Evolutionary conservation across 2,113 vertebrate species (phyloP), one percentile per base, ranked within the genome.

Genomic region (Suncus etruscus): DNA sequence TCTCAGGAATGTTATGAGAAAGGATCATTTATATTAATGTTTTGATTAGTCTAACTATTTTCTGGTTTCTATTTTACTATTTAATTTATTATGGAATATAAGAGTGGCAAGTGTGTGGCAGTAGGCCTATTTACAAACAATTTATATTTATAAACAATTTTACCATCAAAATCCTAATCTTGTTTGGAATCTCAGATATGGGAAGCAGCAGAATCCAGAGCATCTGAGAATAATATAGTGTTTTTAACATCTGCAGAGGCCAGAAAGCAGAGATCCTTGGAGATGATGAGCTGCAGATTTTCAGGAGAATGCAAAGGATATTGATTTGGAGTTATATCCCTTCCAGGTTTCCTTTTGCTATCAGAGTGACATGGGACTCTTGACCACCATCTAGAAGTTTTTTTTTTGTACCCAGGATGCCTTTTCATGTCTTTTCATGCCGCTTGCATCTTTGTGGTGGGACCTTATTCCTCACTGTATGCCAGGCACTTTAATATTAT

Each of bases 61-160:
- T 39, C 75, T 78, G 22, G 7, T 66, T 73, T 69, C 18, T 74
- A 0, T 73, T 74, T 78, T 89, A 61, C 39, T 69, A 15, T 54
- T 78, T 14, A 70, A 45, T n/a, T 65, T 25, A 27, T 47, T 89
- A 39, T 29, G 69, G 91, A 84, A 50, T 22, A 10, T 2, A 32
- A 76, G 27, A 89, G 80, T 61, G 47, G 4, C 32, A 12, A 74
- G 50, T 78, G 15, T 69, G 7, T 80, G 8, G 29, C 27, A 24
- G 66, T 83, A 51, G 22, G 10, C 70, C 86, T 65, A 79, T 85
- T 78, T 77, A 78, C 47, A 79, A n/a, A n/a, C n/a, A n/a, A n/a
- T n/a, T n/a, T n/a, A n/a, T n/a, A n/a, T n/a, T n/a, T 6, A 4
- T 31, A 74, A 75, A 70, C 6, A 69, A 3, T 73, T 39, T 83